Evolutionary conservation across 2,113 vertebrate genomes (phyloP).

Genomic region (Variabilichromis moorii): DNA sequence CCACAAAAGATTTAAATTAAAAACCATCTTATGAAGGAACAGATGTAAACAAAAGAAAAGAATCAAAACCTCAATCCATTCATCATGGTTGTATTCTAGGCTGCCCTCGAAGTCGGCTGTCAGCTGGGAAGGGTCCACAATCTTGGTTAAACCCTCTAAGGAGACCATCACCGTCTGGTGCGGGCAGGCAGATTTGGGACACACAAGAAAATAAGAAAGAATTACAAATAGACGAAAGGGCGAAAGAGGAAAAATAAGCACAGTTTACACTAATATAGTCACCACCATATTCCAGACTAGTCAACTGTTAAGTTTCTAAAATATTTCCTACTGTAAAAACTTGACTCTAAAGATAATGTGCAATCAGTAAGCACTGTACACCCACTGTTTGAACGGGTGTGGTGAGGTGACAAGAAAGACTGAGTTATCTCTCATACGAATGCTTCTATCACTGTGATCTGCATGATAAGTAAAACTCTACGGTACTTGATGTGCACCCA

Average conservation of each 20-base stretch:
- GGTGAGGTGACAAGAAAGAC: not conserved
- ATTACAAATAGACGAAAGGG: not conserved
- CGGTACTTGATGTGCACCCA: not conserved
- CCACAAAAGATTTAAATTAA: not conserved
- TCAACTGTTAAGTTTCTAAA: not conserved
- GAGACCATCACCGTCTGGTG: slow-evolving; percentile 96
- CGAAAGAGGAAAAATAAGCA: not conserved
- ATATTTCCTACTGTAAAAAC: slow-evolving; percentile 8
- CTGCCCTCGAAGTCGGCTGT: slow-evolving; percentile 96
- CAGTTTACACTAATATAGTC: not conserved
- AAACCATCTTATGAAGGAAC: not conserved
- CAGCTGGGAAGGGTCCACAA: slow-evolving; percentile 95
- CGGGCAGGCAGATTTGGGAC: not conserved
- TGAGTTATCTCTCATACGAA: not conserved
- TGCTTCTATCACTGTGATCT: not conserved
- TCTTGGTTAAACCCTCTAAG: slow-evolving; percentile 96
- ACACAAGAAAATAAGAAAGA: not conserved
- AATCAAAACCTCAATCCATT: slow-evolving; percentile 93
- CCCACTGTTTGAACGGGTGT: slow-evolving; percentile 18
- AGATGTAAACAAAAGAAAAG: not conserved
- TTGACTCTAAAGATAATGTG: slow-evolving; percentile 24
- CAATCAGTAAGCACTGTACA: not conserved
- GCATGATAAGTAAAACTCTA: not conserved
- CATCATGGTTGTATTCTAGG: slow-evolving; percentile 96
- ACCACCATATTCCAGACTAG: not conserved